Evolutionary conservation across 2,797 vertebrate genomes (phyloP).

Genomic region (Anomalospiza imberbis): DNA sequence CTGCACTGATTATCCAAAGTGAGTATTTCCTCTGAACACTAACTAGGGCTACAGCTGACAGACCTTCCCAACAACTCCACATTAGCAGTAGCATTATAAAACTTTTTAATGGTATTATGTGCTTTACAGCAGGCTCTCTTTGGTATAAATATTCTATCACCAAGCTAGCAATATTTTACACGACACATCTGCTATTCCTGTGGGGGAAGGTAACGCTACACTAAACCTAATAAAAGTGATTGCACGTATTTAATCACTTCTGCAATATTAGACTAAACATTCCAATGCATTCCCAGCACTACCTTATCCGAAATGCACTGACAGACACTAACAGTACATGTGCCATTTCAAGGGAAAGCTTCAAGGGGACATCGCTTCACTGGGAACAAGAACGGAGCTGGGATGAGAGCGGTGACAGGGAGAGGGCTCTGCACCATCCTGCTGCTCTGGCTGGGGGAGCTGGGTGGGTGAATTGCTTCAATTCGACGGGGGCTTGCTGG

Average conservation of each 20-base stretch:
- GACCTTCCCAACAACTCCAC: conserved; percentile 68
- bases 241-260: conserved; percentile 73
- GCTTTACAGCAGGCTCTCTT: conserved; percentile 82
- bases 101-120: conserved; percentile 64
- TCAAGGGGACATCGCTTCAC: conserved; percentile 54
- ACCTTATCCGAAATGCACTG: conserved; percentile 63
- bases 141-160: conserved; percentile 79
- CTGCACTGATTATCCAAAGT: conserved; percentile 26
- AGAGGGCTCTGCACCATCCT: conserved; percentile 68
- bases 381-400: conserved; percentile 47
- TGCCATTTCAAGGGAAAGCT: conserved; percentile 57
- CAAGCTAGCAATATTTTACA: conserved; percentile 75
- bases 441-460: conserved; percentile 69
- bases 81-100: conserved; percentile 65
- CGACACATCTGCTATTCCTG: conserved; percentile 71
- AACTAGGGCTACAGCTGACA: conserved; percentile 60
- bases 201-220: conserved; percentile 63
- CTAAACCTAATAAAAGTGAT: conserved; percentile 67
- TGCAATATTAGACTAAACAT: conserved; percentile 66
- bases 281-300: conserved; percentile 70
- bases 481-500: conserved; percentile 78
- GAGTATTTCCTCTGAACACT: conserved; percentile 53
- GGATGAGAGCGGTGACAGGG: conserved; percentile 44
- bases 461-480: conserved; percentile 65
- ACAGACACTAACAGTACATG: conserved; percentile 69